A percentile compares a stretch with the other conserved stretches of the same genome.
These are phyloP conservation scores for Cremastobaeus sp. DNA, from an alignment of 2,888 invertebrate species.

Conservation along the genomic window DNA sequence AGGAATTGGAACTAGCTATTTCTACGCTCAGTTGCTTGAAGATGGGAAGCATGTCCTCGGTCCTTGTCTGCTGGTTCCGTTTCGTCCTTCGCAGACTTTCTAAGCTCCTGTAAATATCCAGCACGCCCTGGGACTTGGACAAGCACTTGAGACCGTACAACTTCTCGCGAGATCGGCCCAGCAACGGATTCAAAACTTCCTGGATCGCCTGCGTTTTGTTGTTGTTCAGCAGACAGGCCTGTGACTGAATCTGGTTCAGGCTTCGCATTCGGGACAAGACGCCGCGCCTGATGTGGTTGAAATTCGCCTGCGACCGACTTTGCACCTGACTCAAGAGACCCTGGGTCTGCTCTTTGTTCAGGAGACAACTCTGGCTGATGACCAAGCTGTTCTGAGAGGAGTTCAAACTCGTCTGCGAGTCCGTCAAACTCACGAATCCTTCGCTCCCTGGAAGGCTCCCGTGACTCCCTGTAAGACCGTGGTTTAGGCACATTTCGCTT, in stretches of 20 bases:
- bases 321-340: slow-evolving; percentile 74
- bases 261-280: slow-evolving; percentile 74
- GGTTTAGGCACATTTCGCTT: slow-evolving; percentile 78
- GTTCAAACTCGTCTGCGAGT: slow-evolving; percentile 72
- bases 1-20: slow-evolving; percentile 62
- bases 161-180: slow-evolving; percentile 78
- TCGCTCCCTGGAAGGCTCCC: slow-evolving; percentile 72
- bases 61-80: slow-evolving; percentile 70
- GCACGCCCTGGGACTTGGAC: slow-evolving; percentile 79
- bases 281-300: slow-evolving; percentile 71
- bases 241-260: slow-evolving; percentile 75
- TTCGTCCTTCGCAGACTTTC: slow-evolving; percentile 71
- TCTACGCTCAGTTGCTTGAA: slow-evolving; percentile 69
- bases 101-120: slow-evolving; percentile 77
- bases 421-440: slow-evolving; percentile 71
- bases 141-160: slow-evolving; percentile 78
- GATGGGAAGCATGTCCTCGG: slow-evolving; percentile 71
- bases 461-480: slow-evolving; percentile 70
- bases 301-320: slow-evolving; percentile 73
- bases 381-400: slow-evolving; percentile 74
- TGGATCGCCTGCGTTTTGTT: slow-evolving; percentile 55
- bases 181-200: slow-evolving; percentile 69
- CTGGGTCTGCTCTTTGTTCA: slow-evolving; percentile 76
- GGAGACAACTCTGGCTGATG: slow-evolving; percentile 73
- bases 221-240: slow-evolving; percentile 72